These are phyloP conservation scores for Thereva nobilitata DNA, from an alignment of 2,888 invertebrate genomes.

Conservation along the genomic window DNA sequence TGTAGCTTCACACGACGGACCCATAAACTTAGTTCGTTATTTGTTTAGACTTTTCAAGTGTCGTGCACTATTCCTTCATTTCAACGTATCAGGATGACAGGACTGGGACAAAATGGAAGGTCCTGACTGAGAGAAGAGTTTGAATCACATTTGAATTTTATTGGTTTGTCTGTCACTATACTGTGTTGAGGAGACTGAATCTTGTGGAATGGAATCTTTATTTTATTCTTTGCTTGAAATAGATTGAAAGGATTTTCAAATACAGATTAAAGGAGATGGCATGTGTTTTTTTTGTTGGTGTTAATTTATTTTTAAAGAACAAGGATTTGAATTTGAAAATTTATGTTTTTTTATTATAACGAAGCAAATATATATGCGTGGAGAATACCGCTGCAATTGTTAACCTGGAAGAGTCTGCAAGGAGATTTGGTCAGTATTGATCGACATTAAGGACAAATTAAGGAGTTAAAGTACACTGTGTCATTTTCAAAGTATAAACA, in stretches of 20 bases:
- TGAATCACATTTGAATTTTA: constrained; percentile 57
- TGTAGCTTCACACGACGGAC: too few species aligned
- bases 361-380: too few species aligned
- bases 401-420: too few species aligned
- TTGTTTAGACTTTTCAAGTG: constrained; percentile 33
- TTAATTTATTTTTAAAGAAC: not conserved
- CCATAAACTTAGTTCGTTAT: constrained; percentile 6
- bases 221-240: not conserved
- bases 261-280: not conserved
- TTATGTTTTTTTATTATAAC: too few species aligned
- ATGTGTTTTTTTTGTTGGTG: not conserved
- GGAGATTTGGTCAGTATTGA: too few species aligned
- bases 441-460: too few species aligned
- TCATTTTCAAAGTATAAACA: too few species aligned
- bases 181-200: constrained; percentile 12
- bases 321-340: too few species aligned
- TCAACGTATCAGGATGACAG: constrained; percentile 18
- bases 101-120: constrained; percentile 27
- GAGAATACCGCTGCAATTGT: too few species aligned
- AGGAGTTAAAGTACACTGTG: too few species aligned
- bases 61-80: constrained; percentile 35
- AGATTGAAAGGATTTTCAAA: not conserved
- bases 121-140: constrained; percentile 43
- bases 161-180: constrained; percentile 52
- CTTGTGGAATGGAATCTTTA: constrained; percentile 19